Evolutionary conservation across 2,113 vertebrate genomes (phyloP).

Genomic region (Psilopogon haemacephalus): DNA sequence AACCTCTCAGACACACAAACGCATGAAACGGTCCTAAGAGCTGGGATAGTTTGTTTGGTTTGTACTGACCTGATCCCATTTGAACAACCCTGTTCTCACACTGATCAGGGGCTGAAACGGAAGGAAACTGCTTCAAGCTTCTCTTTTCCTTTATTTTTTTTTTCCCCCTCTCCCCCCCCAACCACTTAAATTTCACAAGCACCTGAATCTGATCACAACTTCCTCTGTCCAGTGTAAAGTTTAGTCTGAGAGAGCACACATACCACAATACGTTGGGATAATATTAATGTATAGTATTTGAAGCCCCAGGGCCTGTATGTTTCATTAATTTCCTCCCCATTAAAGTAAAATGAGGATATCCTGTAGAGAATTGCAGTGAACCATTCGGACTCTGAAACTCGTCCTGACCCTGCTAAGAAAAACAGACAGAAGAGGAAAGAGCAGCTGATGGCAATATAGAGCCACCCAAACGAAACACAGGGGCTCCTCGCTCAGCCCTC

Average conservation of each 20-base stretch:
- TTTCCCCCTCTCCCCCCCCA: neutral
- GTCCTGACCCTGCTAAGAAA: constrained; percentile 76
- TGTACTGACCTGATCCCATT: constrained; percentile 40
- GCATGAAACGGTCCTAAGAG: neutral
- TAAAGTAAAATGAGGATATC: constrained; percentile 80
- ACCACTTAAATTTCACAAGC: constrained; percentile 72
- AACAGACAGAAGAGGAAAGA: constrained; percentile 70
- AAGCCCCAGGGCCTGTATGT: constrained; percentile 76
- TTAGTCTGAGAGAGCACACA: constrained; percentile 69
- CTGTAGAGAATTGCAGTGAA: constrained; percentile 79
- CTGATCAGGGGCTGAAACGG: constrained; percentile 52
- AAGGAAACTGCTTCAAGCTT: constrained; percentile 68
- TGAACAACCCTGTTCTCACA: constrained; percentile 63
- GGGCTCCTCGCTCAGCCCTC: constrained; percentile 48
- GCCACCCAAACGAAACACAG: constrained; percentile 63
- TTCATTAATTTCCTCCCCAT: constrained; percentile 81
- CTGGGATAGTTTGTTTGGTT: constrained; percentile 21
- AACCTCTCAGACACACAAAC: neutral
- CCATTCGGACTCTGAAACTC: constrained; percentile 72
- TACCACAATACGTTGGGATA: constrained; percentile 72
- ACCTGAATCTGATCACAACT: constrained; percentile 76
- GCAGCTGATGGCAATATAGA: constrained; percentile 67
- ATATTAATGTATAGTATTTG: constrained; percentile 78
- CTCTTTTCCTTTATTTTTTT: constrained; percentile 55
- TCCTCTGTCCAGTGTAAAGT: constrained; percentile 72